Conservation (phyloP, 2,888 invertebrate species). For the Tipula helvola region DNA sequence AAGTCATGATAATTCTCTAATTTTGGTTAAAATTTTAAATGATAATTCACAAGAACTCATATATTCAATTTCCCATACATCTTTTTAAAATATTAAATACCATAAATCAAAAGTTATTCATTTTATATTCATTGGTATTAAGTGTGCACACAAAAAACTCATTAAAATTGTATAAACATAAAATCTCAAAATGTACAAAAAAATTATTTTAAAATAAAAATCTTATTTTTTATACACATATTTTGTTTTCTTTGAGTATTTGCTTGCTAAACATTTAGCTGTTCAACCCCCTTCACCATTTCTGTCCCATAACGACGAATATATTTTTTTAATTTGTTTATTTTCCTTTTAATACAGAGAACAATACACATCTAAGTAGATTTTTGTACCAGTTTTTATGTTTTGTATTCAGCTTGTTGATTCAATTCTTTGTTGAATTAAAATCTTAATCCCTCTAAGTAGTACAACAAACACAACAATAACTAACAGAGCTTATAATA, state of each 20-base stretch:
- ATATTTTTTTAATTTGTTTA: neutral
- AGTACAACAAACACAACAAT: neutral
- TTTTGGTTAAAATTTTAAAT: no score
- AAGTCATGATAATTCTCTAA: no score
- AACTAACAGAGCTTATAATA: no score
- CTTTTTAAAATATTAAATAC: no score
- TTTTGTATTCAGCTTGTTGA: neutral
- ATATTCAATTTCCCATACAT: no score
- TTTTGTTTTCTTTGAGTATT: neutral
- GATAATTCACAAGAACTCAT: no score
- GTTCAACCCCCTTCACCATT: neutral
- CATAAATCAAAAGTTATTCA: no score
- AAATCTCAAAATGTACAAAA: neutral
- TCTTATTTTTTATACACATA: no score
- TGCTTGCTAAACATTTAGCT: neutral
- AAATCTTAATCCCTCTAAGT: neutral
- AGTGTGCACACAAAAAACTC: neutral
- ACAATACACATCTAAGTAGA: neutral
- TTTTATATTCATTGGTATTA: no score
- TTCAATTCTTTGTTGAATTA: neutral
- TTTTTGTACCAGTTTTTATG: neutral
- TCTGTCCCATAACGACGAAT: neutral
- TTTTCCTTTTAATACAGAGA: neutral
- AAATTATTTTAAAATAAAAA: neutral
- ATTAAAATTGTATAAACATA: neutral